phyloP scores from a whole-genome alignment of 2,888 invertebrate genomes.

The Sesia bembeciformis region DNA sequence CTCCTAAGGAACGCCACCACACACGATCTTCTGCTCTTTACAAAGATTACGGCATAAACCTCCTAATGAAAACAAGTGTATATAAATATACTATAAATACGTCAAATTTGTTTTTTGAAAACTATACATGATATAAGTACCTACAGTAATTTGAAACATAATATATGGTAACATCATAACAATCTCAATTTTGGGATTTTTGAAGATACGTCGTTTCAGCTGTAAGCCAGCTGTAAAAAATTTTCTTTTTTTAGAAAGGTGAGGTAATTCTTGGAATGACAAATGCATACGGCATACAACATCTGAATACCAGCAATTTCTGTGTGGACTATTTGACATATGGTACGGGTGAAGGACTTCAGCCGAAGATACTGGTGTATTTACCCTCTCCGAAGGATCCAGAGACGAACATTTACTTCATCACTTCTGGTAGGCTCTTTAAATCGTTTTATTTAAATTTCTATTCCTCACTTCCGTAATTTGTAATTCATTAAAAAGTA shows the following conservation, averaged over 20 bases:
- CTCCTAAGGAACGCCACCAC: no score
- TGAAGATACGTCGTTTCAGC: no score
- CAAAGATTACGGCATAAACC: no score
- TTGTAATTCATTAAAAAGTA: neutral
- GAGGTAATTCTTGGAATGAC: neutral
- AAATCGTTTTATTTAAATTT: neutral
- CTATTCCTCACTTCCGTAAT: neutral
- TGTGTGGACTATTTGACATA: neutral
- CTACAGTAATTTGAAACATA: no score
- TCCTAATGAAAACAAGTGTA: no score
- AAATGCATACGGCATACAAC: neutral
- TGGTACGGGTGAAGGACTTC: neutral
- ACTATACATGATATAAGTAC: no score
- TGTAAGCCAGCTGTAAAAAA: no score
- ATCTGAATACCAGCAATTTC: neutral
- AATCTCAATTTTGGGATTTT: no score
- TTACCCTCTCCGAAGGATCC: neutral
- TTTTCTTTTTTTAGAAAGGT: neutral
- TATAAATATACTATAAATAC: no score
- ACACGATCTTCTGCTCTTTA: no score
- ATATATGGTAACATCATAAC: no score
- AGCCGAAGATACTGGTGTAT: neutral
- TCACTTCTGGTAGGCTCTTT: neutral
- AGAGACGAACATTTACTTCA: neutral
- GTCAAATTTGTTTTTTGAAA: no score